Evolutionary conservation across 2,113 vertebrate species (phyloP), one percentile per base, ranked within the genome.

Genomic region (Calyptommatus sinebrachiatus): DNA sequence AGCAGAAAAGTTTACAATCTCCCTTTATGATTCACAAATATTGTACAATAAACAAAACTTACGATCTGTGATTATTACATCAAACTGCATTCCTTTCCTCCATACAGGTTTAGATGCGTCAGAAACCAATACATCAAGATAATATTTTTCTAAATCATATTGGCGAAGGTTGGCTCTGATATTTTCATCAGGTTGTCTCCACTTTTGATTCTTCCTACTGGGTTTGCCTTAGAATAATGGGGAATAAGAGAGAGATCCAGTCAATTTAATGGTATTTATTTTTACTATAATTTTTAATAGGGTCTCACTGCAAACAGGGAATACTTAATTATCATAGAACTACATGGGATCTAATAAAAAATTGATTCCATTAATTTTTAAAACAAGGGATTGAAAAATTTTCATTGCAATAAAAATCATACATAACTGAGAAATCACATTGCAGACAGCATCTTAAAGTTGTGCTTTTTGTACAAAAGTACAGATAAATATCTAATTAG

Each of bases 151-250:
- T 75, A 95, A 92, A 29, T 96, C 97, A 45, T 99, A 99, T 80
- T 99, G 99, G 8, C 98, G 93, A 77, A 99, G 94, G 86, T 99
- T 99, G 66, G 99, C 98, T 91, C 96, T 92, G 87, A 99, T 99
- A 57, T 99, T 99, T 90, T 99, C 98, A 92, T 99, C 99, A 0
- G 98, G 99, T 53, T 98, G 98, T 90, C 99, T 95, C 99, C 99
- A 99, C 79, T 97, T 99, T 90, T 99, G 98, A 91, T 98, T 97
- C 92, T 96, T 99, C 83, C 99, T 96, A 91, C 95, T 98, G 18
- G 98, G 97, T 86, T 99, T 97, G 80, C 99, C 99, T 99, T 81
- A 28, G 57, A 84, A 22, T 3, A 2, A 48, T 71, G 80, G 22
- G 0, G 1, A 26, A 66, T 57, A 31, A 78, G 79, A 78, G 79